Evolutionary conservation across 2,113 vertebrate genomes (phyloP).

Genomic region (Grantiella picta): DNA sequence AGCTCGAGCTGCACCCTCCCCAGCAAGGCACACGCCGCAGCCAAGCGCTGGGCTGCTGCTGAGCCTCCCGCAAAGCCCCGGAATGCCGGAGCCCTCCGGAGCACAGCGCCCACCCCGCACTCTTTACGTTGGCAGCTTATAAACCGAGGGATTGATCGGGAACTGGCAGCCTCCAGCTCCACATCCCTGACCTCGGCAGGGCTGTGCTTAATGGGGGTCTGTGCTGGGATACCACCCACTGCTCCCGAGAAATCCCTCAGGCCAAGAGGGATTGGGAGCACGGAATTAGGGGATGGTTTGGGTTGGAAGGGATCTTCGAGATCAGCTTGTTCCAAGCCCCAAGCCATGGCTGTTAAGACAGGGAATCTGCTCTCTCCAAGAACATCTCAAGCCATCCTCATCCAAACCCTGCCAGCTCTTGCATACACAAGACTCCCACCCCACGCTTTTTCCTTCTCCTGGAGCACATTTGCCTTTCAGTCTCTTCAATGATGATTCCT

Average conservation of each 20-base stretch:
- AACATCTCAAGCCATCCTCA: neutral
- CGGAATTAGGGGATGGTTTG: neutral
- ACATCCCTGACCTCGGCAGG: neutral
- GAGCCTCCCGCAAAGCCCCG: neutral
- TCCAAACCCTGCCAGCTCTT: neutral
- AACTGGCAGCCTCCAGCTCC: neutral
- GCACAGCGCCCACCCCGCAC: neutral
- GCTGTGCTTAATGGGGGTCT: neutral
- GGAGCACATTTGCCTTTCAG: neutral
- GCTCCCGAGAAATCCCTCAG: neutral
- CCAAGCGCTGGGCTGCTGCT: neutral
- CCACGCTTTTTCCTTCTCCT: neutral
- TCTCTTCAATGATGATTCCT: neutral
- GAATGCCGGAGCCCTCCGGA: neutral
- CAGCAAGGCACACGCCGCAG: accelerated
- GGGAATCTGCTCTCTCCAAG: neutral
- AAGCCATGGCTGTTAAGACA: neutral
- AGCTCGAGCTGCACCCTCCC: neutral
- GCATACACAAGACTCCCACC: accelerated
- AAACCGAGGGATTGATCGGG: neutral
- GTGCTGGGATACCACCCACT: neutral
- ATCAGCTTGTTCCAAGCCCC: neutral
- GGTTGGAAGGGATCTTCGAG: neutral
- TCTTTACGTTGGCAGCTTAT: slow-evolving; percentile 31
- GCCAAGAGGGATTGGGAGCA: accelerated